Base-by-base conservation (phyloP, 2,797 vertebrate species). In the Spinus olivaceus region DNA sequence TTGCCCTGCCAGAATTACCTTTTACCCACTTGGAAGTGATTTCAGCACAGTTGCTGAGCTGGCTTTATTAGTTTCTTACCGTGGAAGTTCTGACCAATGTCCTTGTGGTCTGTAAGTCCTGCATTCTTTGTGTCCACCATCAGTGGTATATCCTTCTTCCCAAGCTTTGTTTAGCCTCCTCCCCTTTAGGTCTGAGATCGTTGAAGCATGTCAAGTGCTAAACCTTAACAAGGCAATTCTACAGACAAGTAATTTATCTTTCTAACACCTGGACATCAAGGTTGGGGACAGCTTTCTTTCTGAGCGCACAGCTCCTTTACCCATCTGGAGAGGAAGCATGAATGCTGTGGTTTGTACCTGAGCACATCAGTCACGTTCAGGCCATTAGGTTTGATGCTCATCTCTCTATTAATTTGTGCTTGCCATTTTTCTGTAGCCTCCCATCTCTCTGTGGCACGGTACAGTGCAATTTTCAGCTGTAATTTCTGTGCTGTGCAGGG, bases 401-500 rank as follows among this genome's bases (percentile, higher is more conserved):
- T 27, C n/a, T 56, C 1, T 0, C 39, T 51, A 4, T 24, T 60
- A 10, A 30, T 49, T 56, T 14, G 12, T 19, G 0, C 14, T 27
- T 39, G 49, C 28, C 35, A 0, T 32, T 50, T 63, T 33, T 37
- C 25, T 18, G 25, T 39, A 66, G 57, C 25, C 8, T 37, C 27
- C 32, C 1, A 7, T 33, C 25, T 44, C 9, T 32, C 41, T 25
- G 57, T 64, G 16, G 14, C n/a, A 12, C 0, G 2, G 6, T 14
- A 2, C 24, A 5, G 69, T 27, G 56, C 33, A 5, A 6, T 30
- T 69, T 37, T 39, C 53, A 23, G 81, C 28, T 13, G 0, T 8
- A 1, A 4, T 67, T 76, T 27, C 41, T 6, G 4, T 21, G 41
- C 10, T 27, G 42, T 15, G 50, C 7, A 12, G 42, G 3, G 35